Base-by-base conservation (phyloP, 1,140 invertebrate species). In the Lethrus apterus region DNA sequence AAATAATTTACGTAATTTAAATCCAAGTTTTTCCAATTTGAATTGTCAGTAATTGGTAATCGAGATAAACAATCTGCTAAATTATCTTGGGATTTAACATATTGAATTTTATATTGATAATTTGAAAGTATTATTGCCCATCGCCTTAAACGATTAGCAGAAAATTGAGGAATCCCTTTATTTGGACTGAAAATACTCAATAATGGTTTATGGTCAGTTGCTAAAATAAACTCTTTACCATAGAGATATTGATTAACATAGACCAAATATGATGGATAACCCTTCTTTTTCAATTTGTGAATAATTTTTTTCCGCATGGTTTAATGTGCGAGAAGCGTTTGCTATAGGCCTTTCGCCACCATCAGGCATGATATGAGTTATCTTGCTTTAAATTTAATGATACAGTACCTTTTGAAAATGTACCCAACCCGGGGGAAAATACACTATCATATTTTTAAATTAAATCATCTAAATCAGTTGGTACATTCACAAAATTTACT, bases 221-320 rank as follows among this genome's bases (percentile, higher is more conserved):
- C 48, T 13, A 75, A 46, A 7, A 58, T 56, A 57, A 77, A 77
- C n/a, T 58, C 30, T 13, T 56, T 34, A 1, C 62, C 57, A 35
- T 59, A 64, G 8, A 75, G 42, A 56, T 68, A 76, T 20, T 61
- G 55, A 33, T 60, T 38, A 51, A 71, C 71, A 38, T 68, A 60
- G 24, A 63, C 58, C 10, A 70, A 57, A 0, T 63, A 67, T 56
- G 57, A 64, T 8, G 72, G 49, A n/a, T n/a, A n/a, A 75, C 59
- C 0, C 62, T 62, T 75, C 72, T 48, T 65, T 65, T 34, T 61
- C 55, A 5, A 58, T 48, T 34, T 50, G 50, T 7, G 38, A 41
- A 33, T 60, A 63, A 1, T 38, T 44, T 5, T 5, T 38, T 38
- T 38, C 35, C 4, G 4, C 13, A 8, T 17, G 8, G 4, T 4